Conservation (phyloP, 53 echinoderm and acorn worm species). For the Hippasteria phrygiana region DNA sequence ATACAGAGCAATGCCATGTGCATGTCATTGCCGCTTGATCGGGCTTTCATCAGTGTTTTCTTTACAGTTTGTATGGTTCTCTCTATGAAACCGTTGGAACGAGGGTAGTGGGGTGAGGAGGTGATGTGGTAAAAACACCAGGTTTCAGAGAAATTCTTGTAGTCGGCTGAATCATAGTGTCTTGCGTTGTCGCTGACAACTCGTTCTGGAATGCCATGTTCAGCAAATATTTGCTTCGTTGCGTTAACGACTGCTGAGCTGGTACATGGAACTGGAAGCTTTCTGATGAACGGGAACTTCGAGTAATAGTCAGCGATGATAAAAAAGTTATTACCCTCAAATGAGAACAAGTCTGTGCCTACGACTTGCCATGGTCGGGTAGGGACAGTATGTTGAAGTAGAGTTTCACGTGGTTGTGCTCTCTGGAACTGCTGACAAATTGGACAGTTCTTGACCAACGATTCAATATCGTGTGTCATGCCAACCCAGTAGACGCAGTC, state of each 20-base stretch:
- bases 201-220: slow-evolving; percentile 69
- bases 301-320: slow-evolving; percentile 70
- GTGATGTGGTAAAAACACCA: slow-evolving; percentile 65
- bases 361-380: slow-evolving; percentile 6
- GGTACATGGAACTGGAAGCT: slow-evolving; percentile 49
- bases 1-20: slow-evolving; percentile 7
- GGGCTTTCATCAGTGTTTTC: not conserved
- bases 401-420: slow-evolving; percentile 2
- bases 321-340: not conserved
- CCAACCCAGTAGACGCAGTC: slow-evolving; percentile 2
- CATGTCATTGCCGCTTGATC: not conserved
- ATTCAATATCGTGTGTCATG: slow-evolving; percentile 9
- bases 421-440: not conserved
- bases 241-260: slow-evolving; percentile 46
- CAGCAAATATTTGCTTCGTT: slow-evolving; percentile 69
- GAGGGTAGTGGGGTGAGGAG: slow-evolving; percentile 66
- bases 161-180: slow-evolving; percentile 22
- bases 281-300: slow-evolving; percentile 59
- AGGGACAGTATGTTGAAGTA: slow-evolving; percentile 2
- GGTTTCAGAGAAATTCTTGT: slow-evolving; percentile 38
- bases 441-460: not conserved
- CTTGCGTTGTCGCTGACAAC: slow-evolving; percentile 69
- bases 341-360: not conserved
- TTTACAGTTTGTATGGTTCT: slow-evolving; percentile 66
- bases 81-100: slow-evolving; percentile 60